phyloP scores from a whole-genome alignment of 2,113 vertebrate species.

The Coracopsis vasa region DNA sequence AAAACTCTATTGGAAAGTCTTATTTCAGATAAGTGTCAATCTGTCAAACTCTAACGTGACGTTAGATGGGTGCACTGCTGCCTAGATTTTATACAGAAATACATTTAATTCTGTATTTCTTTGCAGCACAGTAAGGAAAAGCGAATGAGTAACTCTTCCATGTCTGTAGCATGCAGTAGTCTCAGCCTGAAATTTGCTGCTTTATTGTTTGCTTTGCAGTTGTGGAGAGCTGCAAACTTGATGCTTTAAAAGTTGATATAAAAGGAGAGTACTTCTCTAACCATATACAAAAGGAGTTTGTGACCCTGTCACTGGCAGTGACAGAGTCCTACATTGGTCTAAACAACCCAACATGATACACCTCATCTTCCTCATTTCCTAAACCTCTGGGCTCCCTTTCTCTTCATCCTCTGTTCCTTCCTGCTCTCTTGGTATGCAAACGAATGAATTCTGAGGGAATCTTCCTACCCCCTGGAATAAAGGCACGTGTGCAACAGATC shows the following conservation, averaged over 20 bases:
- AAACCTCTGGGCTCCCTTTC: background rate
- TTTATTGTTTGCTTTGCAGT: background rate
- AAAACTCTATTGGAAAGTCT: background rate
- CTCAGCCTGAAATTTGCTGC: background rate
- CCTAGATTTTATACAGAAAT: background rate
- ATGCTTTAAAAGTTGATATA: background rate
- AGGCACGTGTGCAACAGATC: fast-evolving
- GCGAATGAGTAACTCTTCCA: background rate
- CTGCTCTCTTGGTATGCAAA: fast-evolving
- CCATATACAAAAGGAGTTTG: background rate
- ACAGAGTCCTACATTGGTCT: background rate
- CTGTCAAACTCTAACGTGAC: background rate
- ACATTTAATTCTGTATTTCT: background rate
- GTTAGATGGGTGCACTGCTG: background rate
- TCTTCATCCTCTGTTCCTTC: background rate
- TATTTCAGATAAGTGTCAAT: background rate
- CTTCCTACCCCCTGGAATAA: too few species aligned
- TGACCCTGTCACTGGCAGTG: background rate
- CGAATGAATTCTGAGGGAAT: background rate
- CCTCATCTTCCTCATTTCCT: background rate
- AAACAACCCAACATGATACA: background rate
- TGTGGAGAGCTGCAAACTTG: background rate
- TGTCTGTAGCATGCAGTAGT: background rate
- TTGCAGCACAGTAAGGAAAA: background rate
- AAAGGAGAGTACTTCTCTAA: background rate